A percentile compares a stretch with the other conserved stretches of the same genome.
Evolutionary conservation across 53 echinoderm and acorn worm genomes (phyloP).

Genomic region (Echinometra lucunter): DNA sequence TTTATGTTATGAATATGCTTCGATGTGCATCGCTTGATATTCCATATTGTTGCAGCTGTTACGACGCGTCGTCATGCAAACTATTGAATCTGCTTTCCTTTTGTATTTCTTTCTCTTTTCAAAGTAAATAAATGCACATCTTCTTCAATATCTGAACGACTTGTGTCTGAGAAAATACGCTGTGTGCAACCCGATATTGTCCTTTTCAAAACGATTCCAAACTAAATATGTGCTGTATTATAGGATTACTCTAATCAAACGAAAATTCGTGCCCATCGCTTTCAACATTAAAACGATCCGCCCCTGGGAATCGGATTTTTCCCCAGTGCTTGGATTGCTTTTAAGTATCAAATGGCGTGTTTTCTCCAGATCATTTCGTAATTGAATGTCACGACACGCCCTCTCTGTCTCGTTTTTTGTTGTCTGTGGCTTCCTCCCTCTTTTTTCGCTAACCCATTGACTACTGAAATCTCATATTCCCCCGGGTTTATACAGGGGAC

Average conservation of each 20-base stretch:
- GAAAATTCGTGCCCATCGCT: background rate
- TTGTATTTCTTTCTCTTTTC: background rate
- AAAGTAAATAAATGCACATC: background rate
- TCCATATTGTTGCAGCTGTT: no score
- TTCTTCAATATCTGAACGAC: background rate
- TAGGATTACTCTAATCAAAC: slow-evolving; percentile 41
- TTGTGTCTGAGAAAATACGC: background rate
- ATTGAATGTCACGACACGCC: slow-evolving; percentile 31
- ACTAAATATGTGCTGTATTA: background rate
- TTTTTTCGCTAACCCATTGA: no score
- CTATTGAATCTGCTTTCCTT: background rate
- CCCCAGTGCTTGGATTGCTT: background rate
- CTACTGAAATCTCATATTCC: no score
- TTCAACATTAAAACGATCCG: background rate
- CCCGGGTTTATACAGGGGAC: no score
- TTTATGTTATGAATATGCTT: no score
- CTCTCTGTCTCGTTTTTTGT: background rate
- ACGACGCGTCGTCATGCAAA: background rate
- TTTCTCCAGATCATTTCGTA: background rate
- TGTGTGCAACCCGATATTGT: background rate
- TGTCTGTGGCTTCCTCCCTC: no score
- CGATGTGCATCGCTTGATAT: background rate
- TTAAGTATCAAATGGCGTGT: background rate
- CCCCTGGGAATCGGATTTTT: background rate
- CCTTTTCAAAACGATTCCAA: background rate